phyloP scores from a whole-genome alignment of 1,140 invertebrate species.

The Pseudomyrmex dendroicus region DNA sequence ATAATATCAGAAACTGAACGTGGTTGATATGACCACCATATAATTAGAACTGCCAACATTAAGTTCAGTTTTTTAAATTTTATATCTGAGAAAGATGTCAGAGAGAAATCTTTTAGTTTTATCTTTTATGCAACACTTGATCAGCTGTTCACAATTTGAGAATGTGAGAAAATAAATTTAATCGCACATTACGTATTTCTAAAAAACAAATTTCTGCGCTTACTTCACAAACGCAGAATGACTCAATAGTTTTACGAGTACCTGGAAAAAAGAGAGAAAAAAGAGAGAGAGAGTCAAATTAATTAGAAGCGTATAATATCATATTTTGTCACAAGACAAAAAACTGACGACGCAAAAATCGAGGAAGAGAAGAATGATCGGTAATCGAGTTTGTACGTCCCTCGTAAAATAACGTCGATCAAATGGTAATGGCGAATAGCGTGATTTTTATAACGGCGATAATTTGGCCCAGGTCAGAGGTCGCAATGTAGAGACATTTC shows the following conservation, averaged over 20 bases:
- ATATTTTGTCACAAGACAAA: slow-evolving; percentile 30
- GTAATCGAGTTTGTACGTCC: slow-evolving; percentile 30
- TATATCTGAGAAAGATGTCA: no score
- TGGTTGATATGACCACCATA: no score
- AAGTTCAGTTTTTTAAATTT: no score
- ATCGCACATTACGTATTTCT: no score
- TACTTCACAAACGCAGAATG: no score
- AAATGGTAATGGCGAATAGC: slow-evolving; percentile 70
- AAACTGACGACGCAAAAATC: slow-evolving; percentile 27
- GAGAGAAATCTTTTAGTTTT: no score
- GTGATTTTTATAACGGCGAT: slow-evolving; percentile 65
- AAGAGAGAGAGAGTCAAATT: neutral
- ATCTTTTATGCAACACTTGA: no score
- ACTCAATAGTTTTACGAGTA: neutral
- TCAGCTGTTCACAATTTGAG: no score
- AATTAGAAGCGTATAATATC: slow-evolving; percentile 2
- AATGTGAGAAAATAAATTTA: no score
- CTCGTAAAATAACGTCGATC: slow-evolving; percentile 68
- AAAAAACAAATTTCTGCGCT: no score
- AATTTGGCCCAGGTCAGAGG: slow-evolving; percentile 66
- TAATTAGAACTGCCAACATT: no score
- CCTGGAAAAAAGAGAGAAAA: neutral
- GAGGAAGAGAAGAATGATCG: slow-evolving; percentile 40
- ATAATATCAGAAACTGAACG: neutral
- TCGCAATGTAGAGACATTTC: slow-evolving; percentile 19